A percentile compares a stretch with the other conserved stretches of the same genome.
These are phyloP conservation scores for Rousettus leschenaultii DNA, from an alignment of 2,113 vertebrate genomes.

Conservation along the genomic window DNA sequence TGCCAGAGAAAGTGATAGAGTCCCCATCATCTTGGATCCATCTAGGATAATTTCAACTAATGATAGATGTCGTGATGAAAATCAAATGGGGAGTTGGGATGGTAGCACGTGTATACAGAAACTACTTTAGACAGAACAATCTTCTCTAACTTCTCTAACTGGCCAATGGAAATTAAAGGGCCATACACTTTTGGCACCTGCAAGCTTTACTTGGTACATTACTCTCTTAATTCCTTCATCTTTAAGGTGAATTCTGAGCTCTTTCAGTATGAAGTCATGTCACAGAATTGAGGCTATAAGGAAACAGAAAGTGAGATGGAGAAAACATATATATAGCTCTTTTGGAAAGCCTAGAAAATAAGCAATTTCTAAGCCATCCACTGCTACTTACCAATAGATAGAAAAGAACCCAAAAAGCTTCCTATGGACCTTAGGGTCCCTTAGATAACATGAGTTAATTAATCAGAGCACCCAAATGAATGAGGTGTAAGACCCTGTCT, in stretches of 20 bases:
- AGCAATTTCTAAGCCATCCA: background rate
- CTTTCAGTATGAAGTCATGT: background rate
- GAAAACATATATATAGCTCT: background rate
- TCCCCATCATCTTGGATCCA: background rate
- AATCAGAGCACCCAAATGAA: background rate
- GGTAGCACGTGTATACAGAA: fast-evolving
- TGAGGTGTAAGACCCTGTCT: background rate
- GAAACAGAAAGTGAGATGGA: background rate
- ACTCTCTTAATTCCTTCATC: background rate
- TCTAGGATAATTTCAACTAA: background rate
- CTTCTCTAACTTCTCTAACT: background rate
- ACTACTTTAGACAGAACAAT: background rate
- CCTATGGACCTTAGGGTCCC: background rate
- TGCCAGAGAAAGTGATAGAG: background rate
- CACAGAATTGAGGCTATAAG: background rate
- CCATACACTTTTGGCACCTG: background rate
- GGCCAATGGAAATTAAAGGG: background rate
- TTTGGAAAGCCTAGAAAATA: background rate
- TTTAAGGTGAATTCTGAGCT: background rate
- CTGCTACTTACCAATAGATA: background rate
- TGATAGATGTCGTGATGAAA: background rate
- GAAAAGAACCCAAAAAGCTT: background rate
- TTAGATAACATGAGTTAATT: background rate
- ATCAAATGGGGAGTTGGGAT: background rate
- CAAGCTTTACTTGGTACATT: background rate